Base-by-base conservation (phyloP, 64 coral and sea anemone genomes). In the Orbicella faveolata region DNA sequence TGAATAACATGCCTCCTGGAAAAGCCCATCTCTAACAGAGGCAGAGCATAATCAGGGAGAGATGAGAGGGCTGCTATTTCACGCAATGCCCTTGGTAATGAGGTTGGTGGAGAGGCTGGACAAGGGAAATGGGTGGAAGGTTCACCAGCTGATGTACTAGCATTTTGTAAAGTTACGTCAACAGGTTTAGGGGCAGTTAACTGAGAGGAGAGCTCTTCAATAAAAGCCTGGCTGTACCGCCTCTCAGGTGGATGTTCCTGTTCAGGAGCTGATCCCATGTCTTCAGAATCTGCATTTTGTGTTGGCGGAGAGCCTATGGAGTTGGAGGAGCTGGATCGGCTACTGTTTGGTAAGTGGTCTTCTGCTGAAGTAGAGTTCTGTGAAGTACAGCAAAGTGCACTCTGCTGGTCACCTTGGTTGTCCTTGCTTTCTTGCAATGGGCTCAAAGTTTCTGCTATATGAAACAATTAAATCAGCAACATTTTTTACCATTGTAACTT, bases 11-110 rank as follows among this genome's bases (percentile, higher is more conserved):
- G 94, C 4, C 91, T 87, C 20, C 90, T 87, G 20, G 94, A 93
- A 82, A 96, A 96, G 3, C 94, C 94, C 94, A 96, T 96, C 91
- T 96, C 94, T 57, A 96, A 67, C 57, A 96, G 86, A 34, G 94
- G 94, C 37, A 93, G 39, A 26, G 91, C 76, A 93, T 92, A 90
- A 73, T 57, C 63, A 21, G 94, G 94, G 12, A 96, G 64, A 39
- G 75, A 87, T 34, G 94, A 96, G 75, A 93, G 63, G 25, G 90
- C 88, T 23, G 88, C 94, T 16, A 93, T 77, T 74, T 96, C 94
- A 18, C 90, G 79, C 9, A 95, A 54, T 12, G 89, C 94, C 16
- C 73, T 79, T 21, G 94, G 94, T 0, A 95, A 86, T 11, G 89
- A 63, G 9, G 76, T 90, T 4, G 90, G 90, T 61, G 94, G 90